Conservation (phyloP, 2,888 invertebrate species). For the Sesamia inferens region DNA sequence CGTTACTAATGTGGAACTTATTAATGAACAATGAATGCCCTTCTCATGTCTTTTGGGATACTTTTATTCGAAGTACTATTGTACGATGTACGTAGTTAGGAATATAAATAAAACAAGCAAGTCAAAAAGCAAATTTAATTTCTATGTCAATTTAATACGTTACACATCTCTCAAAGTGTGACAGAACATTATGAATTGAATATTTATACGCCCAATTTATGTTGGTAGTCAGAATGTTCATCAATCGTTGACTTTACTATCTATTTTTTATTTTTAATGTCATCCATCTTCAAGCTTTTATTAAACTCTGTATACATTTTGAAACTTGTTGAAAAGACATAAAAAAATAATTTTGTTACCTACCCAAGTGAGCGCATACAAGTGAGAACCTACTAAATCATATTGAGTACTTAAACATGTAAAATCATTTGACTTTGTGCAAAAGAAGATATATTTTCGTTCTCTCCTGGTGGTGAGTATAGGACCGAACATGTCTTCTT, state of each 20-base stretch:
- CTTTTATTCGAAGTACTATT: neutral
- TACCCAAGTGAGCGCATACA: neutral
- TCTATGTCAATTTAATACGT: neutral
- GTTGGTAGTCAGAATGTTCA: neutral
- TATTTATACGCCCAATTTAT: neutral
- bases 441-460: too few species aligned
- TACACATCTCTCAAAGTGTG: neutral
- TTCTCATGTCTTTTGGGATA: slow-evolving; percentile 15
- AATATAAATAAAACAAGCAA: neutral
- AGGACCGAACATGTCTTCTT: too few species aligned
- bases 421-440: too few species aligned
- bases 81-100: neutral
- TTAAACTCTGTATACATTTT: too few species aligned
- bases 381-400: too few species aligned
- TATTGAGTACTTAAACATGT: too few species aligned
- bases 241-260: neutral
- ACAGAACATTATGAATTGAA: neutral
- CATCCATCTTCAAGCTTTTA: neutral
- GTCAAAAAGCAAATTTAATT: neutral
- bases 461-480: too few species aligned
- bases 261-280: neutral
- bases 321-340: too few species aligned
- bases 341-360: neutral
- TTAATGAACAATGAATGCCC: slow-evolving; percentile 2
- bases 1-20: slow-evolving; percentile 10